Evolutionary conservation across 2,888 invertebrate species (phyloP).

Genomic region (Sabatieria punctata): DNA sequence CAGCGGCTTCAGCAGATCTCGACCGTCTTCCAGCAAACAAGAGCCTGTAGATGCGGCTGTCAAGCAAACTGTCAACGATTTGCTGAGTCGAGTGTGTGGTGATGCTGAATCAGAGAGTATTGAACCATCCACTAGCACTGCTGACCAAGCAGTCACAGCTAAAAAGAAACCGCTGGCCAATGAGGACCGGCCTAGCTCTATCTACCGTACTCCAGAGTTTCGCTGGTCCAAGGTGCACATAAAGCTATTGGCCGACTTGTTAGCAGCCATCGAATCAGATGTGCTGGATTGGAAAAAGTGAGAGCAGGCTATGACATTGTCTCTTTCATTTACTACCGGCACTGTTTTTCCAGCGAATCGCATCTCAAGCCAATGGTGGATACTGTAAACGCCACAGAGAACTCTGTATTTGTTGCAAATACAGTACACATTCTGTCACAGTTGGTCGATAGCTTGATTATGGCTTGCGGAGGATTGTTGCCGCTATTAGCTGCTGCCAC

Average conservation of each 20-base stretch:
- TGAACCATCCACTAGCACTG: too few species aligned
- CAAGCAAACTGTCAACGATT: neutral
- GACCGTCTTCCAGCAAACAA: neutral
- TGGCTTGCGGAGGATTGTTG: slow-evolving; percentile 88
- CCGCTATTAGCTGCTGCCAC: slow-evolving; percentile 94
- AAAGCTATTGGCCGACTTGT: slow-evolving; percentile 76
- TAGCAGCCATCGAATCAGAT: slow-evolving; percentile 90
- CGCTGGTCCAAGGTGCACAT: slow-evolving; percentile 99
- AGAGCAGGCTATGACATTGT: too few species aligned
- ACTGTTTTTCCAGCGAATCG: neutral
- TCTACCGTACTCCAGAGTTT: slow-evolving; percentile 97
- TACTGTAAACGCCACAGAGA: slow-evolving; percentile 93
- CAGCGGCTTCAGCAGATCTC: neutral
- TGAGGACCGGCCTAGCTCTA: slow-evolving; percentile 55
- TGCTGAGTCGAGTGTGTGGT: too few species aligned
- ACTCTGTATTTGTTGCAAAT: slow-evolving; percentile 96
- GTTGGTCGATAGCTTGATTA: slow-evolving; percentile 92
- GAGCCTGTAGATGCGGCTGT: neutral
- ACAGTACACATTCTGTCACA: slow-evolving; percentile 98
- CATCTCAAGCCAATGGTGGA: slow-evolving; percentile 51
- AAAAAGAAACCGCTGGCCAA: neutral
- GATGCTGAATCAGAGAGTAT: too few species aligned
- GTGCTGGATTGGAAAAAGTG: slow-evolving; percentile 70
- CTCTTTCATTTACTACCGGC: neutral
- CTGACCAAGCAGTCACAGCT: neutral